phyloP scores from a whole-genome alignment of 2,113 vertebrate species.

The Daphoenositta chrysoptera region DNA sequence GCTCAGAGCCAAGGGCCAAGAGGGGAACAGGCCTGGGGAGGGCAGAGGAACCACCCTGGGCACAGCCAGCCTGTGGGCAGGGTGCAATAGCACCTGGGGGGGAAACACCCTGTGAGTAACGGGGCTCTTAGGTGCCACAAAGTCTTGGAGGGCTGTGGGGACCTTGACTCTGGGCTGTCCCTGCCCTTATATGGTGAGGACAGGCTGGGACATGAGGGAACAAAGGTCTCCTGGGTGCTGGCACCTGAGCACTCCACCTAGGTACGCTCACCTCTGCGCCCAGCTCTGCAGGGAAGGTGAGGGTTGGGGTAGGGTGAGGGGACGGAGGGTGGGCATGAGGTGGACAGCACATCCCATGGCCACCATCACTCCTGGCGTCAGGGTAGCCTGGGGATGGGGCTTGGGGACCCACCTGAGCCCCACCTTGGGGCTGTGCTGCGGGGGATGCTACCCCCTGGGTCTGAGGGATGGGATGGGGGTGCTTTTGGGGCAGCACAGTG shows the following conservation, averaged over 20 bases:
- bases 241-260: conserved; percentile 15
- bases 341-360: neutral
- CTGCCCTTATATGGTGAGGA: conserved; percentile 68
- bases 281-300: conserved; percentile 58
- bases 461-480: neutral
- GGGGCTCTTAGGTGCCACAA: neutral
- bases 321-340: accelerated
- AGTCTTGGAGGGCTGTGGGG: neutral
- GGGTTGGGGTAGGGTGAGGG: neutral
- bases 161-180: conserved; percentile 54
- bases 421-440: accelerated
- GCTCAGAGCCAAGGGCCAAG: neutral
- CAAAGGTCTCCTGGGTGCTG: conserved; percentile 60
- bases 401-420: neutral
- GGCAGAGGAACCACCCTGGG: neutral
- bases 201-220: conserved; percentile 23
- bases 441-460: too few species aligned
- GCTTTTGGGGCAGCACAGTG: accelerated
- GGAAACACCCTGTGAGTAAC: neutral
- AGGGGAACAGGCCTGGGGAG: neutral
- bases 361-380: accelerated
- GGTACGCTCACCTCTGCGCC: conserved; percentile 24
- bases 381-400: neutral
- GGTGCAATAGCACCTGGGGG: neutral
- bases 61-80: accelerated